A percentile compares a stretch with the other conserved stretches of the same genome.
These are phyloP conservation scores for Sthenelais limicola DNA, from an alignment of 2,888 invertebrate genomes.

Conservation along the genomic window DNA sequence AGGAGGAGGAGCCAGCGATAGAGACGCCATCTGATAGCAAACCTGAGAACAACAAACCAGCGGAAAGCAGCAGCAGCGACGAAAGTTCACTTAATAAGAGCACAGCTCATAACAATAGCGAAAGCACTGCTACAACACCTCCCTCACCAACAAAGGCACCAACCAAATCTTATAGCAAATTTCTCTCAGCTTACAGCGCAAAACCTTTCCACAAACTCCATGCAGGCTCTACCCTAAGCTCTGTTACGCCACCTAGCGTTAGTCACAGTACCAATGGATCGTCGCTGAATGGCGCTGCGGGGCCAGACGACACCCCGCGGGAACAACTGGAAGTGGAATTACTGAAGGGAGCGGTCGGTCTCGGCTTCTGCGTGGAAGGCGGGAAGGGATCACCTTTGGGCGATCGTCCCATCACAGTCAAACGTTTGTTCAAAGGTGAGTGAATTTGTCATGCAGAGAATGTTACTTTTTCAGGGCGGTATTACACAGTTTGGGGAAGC, in stretches of 20 bases:
- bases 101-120: too few species aligned
- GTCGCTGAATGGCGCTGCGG: not conserved
- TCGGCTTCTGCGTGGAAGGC: slow-evolving; percentile 95
- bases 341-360: slow-evolving; percentile 85
- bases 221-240: not conserved
- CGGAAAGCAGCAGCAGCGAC: too few species aligned
- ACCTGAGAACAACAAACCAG: too few species aligned
- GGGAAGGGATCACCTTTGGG: slow-evolving; percentile 92
- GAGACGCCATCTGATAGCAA: too few species aligned
- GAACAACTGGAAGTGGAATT: slow-evolving; percentile 73
- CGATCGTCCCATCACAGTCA: slow-evolving; percentile 89
- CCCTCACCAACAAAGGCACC: too few species aligned
- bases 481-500: too few species aligned
- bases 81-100: too few species aligned
- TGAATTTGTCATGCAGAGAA: too few species aligned
- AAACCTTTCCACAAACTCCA: slow-evolving; percentile 33
- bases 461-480: too few species aligned
- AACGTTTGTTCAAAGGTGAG: slow-evolving; percentile 93
- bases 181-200: slow-evolving; percentile 7
- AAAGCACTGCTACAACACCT: too few species aligned
- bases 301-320: not conserved
- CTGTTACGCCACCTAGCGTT: not conserved
- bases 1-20: too few species aligned
- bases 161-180: slow-evolving; percentile 2
- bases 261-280: not conserved